A percentile compares a stretch with the other conserved stretches of the same genome.
Evolutionary conservation across 2,113 vertebrate genomes (phyloP).

Genomic region (Anolis carolinensis): DNA sequence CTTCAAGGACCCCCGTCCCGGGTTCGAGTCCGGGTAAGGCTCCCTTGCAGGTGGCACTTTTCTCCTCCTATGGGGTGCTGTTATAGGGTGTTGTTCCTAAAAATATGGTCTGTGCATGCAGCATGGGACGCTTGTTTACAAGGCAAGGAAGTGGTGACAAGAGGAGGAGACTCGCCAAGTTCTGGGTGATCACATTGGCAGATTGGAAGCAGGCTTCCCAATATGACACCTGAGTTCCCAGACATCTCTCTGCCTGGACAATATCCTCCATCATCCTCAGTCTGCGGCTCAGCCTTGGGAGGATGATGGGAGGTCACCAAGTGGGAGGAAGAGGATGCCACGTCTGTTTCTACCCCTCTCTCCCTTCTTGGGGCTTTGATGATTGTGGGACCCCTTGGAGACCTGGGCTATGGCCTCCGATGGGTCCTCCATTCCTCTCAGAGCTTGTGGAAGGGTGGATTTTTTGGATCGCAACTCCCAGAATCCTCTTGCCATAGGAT

Average conservation of each 20-base stretch:
- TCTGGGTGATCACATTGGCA: too few species aligned
- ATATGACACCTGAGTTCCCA: neutral
- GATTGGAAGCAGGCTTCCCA: neutral
- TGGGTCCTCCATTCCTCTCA: neutral
- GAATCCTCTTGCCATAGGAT: neutral
- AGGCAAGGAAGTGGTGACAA: too few species aligned
- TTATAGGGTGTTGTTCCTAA: accelerated
- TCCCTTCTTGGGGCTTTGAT: too few species aligned
- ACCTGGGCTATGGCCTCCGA: neutral
- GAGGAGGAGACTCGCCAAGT: neutral
- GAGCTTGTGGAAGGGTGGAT: too few species aligned
- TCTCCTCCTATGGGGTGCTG: too few species aligned
- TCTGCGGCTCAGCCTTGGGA: neutral
- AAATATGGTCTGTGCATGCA: too few species aligned
- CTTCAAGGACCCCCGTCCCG: constrained; percentile 97
- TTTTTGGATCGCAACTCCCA: neutral
- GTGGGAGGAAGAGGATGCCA: neutral
- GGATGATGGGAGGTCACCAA: neutral
- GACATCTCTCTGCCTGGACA: neutral
- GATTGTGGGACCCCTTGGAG: neutral
- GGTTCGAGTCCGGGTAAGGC: constrained; percentile 95
- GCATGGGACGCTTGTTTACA: too few species aligned
- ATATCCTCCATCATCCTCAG: neutral
- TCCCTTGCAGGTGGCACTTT: neutral
- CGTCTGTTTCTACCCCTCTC: neutral